Base-by-base conservation (phyloP, 2,888 invertebrate species). In the Polymixis flavicincta region DNA sequence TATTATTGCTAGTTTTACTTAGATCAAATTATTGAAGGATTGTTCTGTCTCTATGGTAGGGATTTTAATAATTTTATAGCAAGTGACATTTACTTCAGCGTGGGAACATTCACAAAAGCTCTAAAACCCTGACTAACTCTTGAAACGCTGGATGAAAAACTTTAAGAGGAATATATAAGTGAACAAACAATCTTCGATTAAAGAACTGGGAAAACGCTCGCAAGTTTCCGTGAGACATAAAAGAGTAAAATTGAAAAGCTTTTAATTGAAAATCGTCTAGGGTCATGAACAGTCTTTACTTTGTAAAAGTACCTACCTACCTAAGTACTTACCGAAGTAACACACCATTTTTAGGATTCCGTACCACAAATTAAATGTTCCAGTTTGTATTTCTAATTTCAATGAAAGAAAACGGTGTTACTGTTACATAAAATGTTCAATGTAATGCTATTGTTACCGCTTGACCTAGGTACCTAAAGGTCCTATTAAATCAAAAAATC, bases 201-300 rank as follows among this genome's bases (percentile, higher is more conserved):
- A 64, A 72, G 65, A 78, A 76, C 71, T 64, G 69, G 59, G 67
- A 45, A 59, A 85, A 72, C 60, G 72, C 75, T 76, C 74, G 42
- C 77, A 74, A 84, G 72, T 78, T 80, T 78, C 65, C 52, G 59
- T 71, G 42, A 79, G 73, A 81, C 68, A 67, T 79, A 71, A 79
- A 86, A 83, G 80, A 85, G 78, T 78, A 83, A 85, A 86, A 85
- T 85, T 87, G 80, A 85, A 89, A 89, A 88, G 87, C 83, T 87
- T 84, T 90, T 87, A 89, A 90, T 89, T 89, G 89, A 84, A 87
- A 88, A 85, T 84, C 82, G 87, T 85, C 83, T 75, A 61, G 71
- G 74, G 87, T 82, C 77, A 84, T 88, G 85, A 85, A 88, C 86
- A 85, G 67, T 65, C 66, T 76, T 65, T 83, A 60, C 42, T 67